Evolutionary conservation across 2,888 invertebrate genomes (phyloP).

Genomic region (Bombylius major): DNA sequence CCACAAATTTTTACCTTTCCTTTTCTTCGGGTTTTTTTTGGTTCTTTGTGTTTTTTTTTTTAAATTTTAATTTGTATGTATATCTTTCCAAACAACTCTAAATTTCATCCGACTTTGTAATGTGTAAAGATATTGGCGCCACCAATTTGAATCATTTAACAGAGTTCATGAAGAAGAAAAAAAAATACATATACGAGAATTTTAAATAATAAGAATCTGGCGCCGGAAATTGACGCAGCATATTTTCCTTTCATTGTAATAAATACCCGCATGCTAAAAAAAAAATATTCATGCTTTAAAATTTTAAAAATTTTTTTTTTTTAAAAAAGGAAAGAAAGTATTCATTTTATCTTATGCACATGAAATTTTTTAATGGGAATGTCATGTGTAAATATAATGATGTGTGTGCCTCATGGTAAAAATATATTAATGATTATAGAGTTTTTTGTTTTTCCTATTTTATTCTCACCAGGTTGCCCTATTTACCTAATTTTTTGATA

Average conservation of each 20-base stretch:
- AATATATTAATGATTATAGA: no score
- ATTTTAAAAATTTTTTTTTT: no score
- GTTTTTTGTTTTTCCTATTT: no score
- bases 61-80: no score
- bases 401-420: no score
- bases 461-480: background rate
- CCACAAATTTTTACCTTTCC: background rate
- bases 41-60: no score
- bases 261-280: background rate
- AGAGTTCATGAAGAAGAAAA: background rate
- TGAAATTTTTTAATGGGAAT: no score
- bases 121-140: background rate
- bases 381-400: no score
- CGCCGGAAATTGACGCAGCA: slow-evolving; percentile 15
- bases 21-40: no score
- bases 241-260: background rate
- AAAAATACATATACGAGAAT: background rate
- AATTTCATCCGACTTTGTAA: no score
- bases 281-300: background rate
- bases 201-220: background rate
- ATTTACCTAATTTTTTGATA: background rate
- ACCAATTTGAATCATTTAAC: background rate
- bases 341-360: no score
- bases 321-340: background rate
- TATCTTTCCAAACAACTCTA: no score